Evolutionary conservation across 2,797 vertebrate species (phyloP).

Genomic region (Mycteria americana): DNA sequence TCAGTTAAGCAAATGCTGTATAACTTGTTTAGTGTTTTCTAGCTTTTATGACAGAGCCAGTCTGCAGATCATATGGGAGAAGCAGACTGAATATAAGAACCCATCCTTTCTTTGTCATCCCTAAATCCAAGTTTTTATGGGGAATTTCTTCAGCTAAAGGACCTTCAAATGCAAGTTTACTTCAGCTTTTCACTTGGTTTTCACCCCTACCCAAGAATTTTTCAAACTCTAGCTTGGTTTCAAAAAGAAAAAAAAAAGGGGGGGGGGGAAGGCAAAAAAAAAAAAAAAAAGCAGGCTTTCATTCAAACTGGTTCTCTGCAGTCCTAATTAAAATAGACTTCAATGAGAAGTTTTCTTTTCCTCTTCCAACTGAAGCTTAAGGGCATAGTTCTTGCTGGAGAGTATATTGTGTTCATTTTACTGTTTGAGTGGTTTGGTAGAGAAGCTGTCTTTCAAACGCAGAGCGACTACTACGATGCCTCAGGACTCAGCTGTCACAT

Average conservation of each 20-base stretch:
- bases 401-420: slow-evolving; percentile 74
- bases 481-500: slow-evolving; percentile 72
- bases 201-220: slow-evolving; percentile 49
- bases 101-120: slow-evolving; percentile 60
- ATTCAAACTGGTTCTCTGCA: slow-evolving; percentile 61
- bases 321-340: slow-evolving; percentile 78
- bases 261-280: no score
- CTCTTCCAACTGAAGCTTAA: slow-evolving; percentile 68
- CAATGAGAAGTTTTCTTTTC: slow-evolving; percentile 71
- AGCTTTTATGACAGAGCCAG: slow-evolving; percentile 68
- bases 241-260: neutral
- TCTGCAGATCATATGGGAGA: slow-evolving; percentile 70
- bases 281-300: neutral
- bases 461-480: slow-evolving; percentile 59
- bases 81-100: slow-evolving; percentile 68
- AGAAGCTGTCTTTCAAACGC: slow-evolving; percentile 71
- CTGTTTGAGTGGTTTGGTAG: slow-evolving; percentile 72
- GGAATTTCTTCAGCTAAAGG: slow-evolving; percentile 45
- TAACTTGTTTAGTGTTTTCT: slow-evolving; percentile 65
- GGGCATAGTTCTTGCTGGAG: slow-evolving; percentile 71
- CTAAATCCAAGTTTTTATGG: slow-evolving; percentile 43
- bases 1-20: slow-evolving; percentile 64
- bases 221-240: slow-evolving; percentile 51
- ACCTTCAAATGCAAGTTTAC: slow-evolving; percentile 33
- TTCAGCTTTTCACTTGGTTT: slow-evolving; percentile 44